Base-by-base conservation (phyloP, 2,888 invertebrate genomes). In the Drosophila hawaiiensis region DNA sequence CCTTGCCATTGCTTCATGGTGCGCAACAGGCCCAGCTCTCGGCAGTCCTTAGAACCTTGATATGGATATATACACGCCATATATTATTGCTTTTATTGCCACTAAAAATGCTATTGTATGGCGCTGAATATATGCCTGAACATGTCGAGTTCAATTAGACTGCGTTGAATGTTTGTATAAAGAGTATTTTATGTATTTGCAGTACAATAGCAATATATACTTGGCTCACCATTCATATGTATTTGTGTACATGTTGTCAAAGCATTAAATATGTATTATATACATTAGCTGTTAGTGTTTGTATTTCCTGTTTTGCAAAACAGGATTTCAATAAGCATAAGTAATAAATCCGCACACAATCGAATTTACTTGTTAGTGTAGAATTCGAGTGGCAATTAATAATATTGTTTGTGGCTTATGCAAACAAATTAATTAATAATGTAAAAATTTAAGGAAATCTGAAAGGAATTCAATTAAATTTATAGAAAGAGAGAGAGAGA, bases 41-140 rank as follows among this genome's bases (percentile, higher is more conserved):
- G 1, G 83, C 69, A 0, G 73, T 84, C 53, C 9, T 61, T 3
- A 47, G 22, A 9, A 67, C 81, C 71, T 78, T 56, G 1, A 59
- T 54, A 29, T 33, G 29, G 16, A 47, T 16, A 52, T 35, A 60
- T 31, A 22, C 39, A 22, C 4, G 12, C 28, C 22, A 28, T 47
- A 49, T 54, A 59, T 54, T 62, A 47, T 10, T 52, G 29, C 35
- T 31, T 67, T 33, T 50, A 58, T 28, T 64, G 62, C 33, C 5
- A 59, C 5, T 60, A 25, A n/a, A 59, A 41, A 16, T 49, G 16
- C 31, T 16, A 9, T 59, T 54, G 16, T 52, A 28, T 50, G 14
- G n/a, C 19, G n/a, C 12, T 28, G 16, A 61, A 49, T 56, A 33
- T 39, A 31, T 31, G 29, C 59, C 31, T 4, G 33, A 4, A n/a